These are phyloP conservation scores for Cirrhinus mrigala DNA, from an alignment of 2,797 vertebrate species.

Conservation along the genomic window DNA sequence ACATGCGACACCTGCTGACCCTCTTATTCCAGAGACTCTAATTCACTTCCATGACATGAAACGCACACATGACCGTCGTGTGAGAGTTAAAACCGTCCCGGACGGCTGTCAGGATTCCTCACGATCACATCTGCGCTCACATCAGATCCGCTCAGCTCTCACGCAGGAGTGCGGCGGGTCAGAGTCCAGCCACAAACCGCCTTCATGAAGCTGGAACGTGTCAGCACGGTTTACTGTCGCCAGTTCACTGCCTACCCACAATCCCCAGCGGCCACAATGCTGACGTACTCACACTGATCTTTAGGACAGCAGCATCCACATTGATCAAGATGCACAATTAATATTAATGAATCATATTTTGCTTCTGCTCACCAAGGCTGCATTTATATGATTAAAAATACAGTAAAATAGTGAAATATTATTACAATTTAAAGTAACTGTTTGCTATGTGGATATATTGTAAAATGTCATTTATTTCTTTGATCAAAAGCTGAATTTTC, in stretches of 20 bases:
- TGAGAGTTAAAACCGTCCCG: background rate
- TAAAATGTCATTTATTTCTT: too few relatives aligned
- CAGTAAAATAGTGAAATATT: too few relatives aligned
- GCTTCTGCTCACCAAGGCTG: too few relatives aligned
- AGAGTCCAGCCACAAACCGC: background rate
- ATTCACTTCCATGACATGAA: background rate
- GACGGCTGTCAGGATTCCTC: background rate
- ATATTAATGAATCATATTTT: too few relatives aligned
- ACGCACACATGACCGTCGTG: background rate
- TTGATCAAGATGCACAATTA: background rate
- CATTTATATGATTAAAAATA: too few relatives aligned
- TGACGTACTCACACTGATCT: background rate
- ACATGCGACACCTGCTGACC: background rate
- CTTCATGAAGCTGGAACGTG: slow-evolving; percentile 18
- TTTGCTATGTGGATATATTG: too few relatives aligned
- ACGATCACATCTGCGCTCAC: background rate
- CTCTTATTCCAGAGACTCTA: background rate
- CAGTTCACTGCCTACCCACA: background rate
- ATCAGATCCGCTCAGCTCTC: background rate
- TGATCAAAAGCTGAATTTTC: too few relatives aligned
- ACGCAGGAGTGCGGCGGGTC: background rate
- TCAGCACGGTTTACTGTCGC: background rate
- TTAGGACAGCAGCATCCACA: background rate
- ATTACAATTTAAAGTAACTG: too few relatives aligned
- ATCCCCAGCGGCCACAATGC: background rate